phyloP scores from a whole-genome alignment of 1,140 invertebrate genomes.

The Agrypnia vestita region DNA sequence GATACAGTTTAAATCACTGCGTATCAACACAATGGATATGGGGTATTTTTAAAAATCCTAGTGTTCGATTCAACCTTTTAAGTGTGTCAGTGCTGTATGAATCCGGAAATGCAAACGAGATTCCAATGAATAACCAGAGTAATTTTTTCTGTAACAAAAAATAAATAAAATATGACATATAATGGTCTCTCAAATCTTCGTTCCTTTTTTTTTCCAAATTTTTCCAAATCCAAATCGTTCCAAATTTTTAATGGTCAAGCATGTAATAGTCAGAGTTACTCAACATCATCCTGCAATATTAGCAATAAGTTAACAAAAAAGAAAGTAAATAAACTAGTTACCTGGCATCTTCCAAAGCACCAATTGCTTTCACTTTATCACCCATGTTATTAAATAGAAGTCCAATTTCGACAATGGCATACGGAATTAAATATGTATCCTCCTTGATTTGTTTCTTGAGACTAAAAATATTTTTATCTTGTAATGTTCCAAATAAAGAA shows the following conservation, averaged over 20 bases:
- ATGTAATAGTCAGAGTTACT: too few species aligned
- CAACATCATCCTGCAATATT: too few species aligned
- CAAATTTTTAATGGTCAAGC: too few species aligned
- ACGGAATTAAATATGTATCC: constrained; percentile 90
- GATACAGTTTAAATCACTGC: too few species aligned
- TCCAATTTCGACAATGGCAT: constrained; percentile 89
- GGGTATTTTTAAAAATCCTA: too few species aligned
- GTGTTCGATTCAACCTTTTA: constrained; percentile 34
- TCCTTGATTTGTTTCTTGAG: constrained; percentile 87
- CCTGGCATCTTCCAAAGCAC: constrained; percentile 88
- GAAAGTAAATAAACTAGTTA: constrained; percentile 64
- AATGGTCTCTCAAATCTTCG: neutral
- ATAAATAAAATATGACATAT: constrained; percentile 13
- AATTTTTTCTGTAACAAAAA: constrained; percentile 83
- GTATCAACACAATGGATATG: too few species aligned
- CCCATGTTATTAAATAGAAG: constrained; percentile 82
- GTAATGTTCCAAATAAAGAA: too few species aligned
- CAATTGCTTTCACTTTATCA: constrained; percentile 79
- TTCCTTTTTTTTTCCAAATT: too few species aligned
- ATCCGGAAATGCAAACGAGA: constrained; percentile 94
- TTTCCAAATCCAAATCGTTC: too few species aligned
- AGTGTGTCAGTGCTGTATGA: constrained; percentile 79
- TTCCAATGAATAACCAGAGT: constrained; percentile 91
- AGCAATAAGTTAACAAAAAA: constrained; percentile 29
- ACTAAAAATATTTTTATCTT: constrained; percentile 58